Percentiles rank a stretch among this genome's conserved stretches.
Conservation (phyloP, 2,113 vertebrate species). For the Vidua macroura region DNA sequence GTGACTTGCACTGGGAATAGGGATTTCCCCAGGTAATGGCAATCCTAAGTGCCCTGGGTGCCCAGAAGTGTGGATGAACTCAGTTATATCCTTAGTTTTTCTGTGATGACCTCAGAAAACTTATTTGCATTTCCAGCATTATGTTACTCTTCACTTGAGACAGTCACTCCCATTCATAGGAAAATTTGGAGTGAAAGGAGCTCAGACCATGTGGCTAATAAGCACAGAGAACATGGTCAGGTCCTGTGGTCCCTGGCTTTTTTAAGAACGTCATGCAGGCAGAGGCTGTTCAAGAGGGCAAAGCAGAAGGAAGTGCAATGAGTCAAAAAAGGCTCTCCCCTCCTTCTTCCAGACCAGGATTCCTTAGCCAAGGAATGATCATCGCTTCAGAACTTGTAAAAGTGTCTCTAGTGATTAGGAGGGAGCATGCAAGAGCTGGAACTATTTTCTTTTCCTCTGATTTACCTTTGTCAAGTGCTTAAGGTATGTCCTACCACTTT, state of each 20-base stretch:
- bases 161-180: not conserved
- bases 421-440: not conserved
- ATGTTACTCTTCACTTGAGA: not conserved
- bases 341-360: not conserved
- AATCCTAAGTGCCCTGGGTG: not conserved
- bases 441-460: not conserved
- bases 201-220: not conserved
- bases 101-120: not conserved
- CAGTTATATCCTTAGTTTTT: not conserved
- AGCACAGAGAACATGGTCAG: accelerated
- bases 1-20: not conserved
- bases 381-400: not conserved
- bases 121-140: not conserved
- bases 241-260: not conserved
- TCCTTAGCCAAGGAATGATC: not conserved
- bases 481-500: not conserved
- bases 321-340: not conserved
- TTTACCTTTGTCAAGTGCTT: not conserved
- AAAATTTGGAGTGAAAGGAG: not conserved
- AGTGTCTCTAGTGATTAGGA: not conserved
- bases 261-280: accelerated
- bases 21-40: not conserved
- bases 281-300: not conserved
- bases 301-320: not conserved
- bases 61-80: not conserved